phyloP scores from a whole-genome alignment of 2,888 invertebrate genomes.

The Acleris literana region DNA sequence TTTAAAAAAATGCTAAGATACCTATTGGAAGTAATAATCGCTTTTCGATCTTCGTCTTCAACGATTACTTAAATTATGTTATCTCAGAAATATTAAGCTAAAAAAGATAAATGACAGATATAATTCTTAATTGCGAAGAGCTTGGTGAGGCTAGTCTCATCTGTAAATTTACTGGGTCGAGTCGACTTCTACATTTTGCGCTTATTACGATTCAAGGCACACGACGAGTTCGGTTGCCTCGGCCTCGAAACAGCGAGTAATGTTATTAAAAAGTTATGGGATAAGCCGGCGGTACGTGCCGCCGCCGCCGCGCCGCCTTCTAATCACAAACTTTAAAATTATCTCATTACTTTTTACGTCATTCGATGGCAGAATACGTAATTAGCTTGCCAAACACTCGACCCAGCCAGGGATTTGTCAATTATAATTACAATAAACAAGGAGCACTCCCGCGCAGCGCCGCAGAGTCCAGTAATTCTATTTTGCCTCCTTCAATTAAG shows the following conservation, averaged over 20 bases:
- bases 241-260: slow-evolving; percentile 71
- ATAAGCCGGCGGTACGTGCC: slow-evolving; percentile 71
- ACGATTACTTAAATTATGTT: too few relatives aligned
- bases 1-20: too few relatives aligned
- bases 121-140: background rate
- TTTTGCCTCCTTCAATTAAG: slow-evolving; percentile 73
- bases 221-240: slow-evolving; percentile 69
- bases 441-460: slow-evolving; percentile 38
- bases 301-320: slow-evolving; percentile 54
- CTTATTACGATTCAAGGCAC: slow-evolving; percentile 67
- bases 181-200: slow-evolving; percentile 65
- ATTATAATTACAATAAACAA: slow-evolving; percentile 31
- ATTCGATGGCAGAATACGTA: slow-evolving; percentile 44
- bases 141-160: slow-evolving; percentile 34
- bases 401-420: slow-evolving; percentile 12
- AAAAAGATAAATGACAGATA: too few relatives aligned
- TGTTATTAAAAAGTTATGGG: slow-evolving; percentile 82
- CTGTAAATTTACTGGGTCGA: slow-evolving; percentile 52
- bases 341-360: slow-evolving; percentile 59
- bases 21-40: too few relatives aligned
- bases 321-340: slow-evolving; percentile 79
- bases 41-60: too few relatives aligned
- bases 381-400: slow-evolving; percentile 40
- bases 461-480: slow-evolving; percentile 55
- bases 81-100: too few relatives aligned